These are phyloP conservation scores for Trichonephila inaurata DNA, from an alignment of 1,140 invertebrate species.

Conservation along the genomic window DNA sequence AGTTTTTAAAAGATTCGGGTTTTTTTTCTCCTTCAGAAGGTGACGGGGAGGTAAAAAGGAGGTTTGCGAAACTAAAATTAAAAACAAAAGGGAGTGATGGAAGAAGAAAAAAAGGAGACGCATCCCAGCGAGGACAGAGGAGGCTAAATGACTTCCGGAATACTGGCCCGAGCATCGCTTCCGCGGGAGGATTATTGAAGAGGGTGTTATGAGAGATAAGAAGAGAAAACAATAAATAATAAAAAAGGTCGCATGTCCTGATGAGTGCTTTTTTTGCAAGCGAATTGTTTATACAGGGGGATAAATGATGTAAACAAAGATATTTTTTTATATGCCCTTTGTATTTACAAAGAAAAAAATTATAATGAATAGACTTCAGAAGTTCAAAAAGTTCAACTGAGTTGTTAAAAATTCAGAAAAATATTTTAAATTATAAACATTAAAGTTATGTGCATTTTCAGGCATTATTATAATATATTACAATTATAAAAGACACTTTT, in stretches of 20 bases:
- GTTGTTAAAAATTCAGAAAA: too few species aligned
- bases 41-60: not conserved
- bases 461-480: too few species aligned
- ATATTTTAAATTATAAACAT: too few species aligned
- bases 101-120: not conserved
- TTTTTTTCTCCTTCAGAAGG: not conserved
- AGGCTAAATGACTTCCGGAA: conserved; percentile 50
- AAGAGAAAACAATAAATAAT: not conserved
- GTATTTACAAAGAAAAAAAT: not conserved
- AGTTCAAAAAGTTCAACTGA: too few species aligned
- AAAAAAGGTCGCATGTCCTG: not conserved
- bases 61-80: not conserved
- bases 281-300: not conserved
- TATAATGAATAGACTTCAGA: too few species aligned
- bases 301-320: not conserved
- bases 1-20: not conserved
- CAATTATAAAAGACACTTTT: too few species aligned
- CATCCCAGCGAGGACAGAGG: not conserved
- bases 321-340: not conserved
- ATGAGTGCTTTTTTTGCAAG: not conserved
- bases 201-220: conserved; percentile 5
- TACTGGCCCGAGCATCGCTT: not conserved
- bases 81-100: not conserved
- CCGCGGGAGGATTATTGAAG: not conserved
- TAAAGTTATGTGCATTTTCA: too few species aligned